Percentiles rank a stretch among this genome's conserved stretches.
phyloP scores from a whole-genome alignment of 2,888 invertebrate genomes.

The Hypselothyrea guttata region DNA sequence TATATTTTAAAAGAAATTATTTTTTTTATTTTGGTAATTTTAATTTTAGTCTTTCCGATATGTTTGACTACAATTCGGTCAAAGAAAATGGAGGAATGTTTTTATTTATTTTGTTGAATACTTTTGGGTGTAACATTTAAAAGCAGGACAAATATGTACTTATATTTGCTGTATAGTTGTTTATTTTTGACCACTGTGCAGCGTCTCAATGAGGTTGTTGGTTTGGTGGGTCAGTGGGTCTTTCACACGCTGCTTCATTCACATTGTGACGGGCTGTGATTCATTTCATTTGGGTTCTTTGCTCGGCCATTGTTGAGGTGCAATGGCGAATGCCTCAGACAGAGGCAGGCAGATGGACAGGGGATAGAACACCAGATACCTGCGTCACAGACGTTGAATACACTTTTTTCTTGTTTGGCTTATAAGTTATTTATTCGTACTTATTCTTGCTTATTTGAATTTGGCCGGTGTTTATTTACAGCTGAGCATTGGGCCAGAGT shows the following conservation, averaged over 20 bases:
- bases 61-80: no score
- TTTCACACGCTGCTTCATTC: slow-evolving; percentile 53
- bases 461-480: slow-evolving; percentile 72
- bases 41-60: no score
- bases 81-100: no score
- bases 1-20: no score
- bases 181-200: slow-evolving; percentile 20
- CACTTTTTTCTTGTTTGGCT: slow-evolving; percentile 46
- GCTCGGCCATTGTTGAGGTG: slow-evolving; percentile 62
- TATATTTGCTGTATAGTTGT: background rate
- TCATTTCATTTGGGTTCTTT: slow-evolving; percentile 60
- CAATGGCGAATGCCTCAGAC: slow-evolving; percentile 50
- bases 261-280: slow-evolving; percentile 62
- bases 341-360: slow-evolving; percentile 7
- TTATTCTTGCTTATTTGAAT: slow-evolving; percentile 78
- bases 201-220: background rate
- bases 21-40: no score
- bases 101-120: no score
- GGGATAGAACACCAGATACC: slow-evolving; percentile 8
- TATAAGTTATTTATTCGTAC: slow-evolving; percentile 74
- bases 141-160: no score
- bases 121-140: no score
- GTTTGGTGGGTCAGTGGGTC: slow-evolving; percentile 47
- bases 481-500: slow-evolving; percentile 55
- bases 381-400: slow-evolving; percentile 25